phyloP scores from a whole-genome alignment of 2,888 invertebrate species.

The Acronicta aceris region DNA sequence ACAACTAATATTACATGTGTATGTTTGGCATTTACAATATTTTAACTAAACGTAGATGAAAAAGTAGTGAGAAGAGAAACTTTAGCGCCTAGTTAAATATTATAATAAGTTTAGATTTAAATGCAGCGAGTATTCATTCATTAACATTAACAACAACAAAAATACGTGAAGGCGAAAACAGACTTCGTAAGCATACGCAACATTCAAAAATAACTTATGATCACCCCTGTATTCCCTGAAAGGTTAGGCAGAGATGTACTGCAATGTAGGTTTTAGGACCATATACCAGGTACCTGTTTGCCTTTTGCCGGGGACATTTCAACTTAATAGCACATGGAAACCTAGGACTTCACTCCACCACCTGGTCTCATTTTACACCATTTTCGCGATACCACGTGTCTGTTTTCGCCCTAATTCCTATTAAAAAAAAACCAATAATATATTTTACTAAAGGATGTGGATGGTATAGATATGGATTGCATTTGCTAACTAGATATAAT shows the following conservation, averaged over 20 bases:
- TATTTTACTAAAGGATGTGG: too few relatives aligned
- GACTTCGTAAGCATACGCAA: neutral
- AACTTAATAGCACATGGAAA: neutral
- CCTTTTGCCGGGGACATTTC: neutral
- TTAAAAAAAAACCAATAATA: neutral
- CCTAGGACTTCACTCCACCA: neutral
- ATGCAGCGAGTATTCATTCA: constrained; percentile 48
- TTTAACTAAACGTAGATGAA: constrained; percentile 35
- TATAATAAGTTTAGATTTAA: constrained; percentile 41
- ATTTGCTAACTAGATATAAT: too few relatives aligned
- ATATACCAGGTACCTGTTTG: too few relatives aligned
- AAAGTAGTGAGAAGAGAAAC: constrained; percentile 40
- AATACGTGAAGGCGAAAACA: constrained; percentile 3
- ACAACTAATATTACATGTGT: constrained; percentile 38
- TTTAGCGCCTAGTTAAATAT: constrained; percentile 27
- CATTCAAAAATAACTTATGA: neutral
- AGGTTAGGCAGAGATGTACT: neutral
- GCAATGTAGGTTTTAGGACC: neutral
- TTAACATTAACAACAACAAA: constrained; percentile 14
- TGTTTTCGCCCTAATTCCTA: neutral
- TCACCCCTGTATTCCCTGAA: neutral
- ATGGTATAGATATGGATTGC: too few relatives aligned
- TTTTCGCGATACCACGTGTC: neutral
- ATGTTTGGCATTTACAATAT: constrained; percentile 53
- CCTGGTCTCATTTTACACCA: too few relatives aligned